phyloP scores from a whole-genome alignment of 1,140 invertebrate species.

The Achatina immaculata region DNA sequence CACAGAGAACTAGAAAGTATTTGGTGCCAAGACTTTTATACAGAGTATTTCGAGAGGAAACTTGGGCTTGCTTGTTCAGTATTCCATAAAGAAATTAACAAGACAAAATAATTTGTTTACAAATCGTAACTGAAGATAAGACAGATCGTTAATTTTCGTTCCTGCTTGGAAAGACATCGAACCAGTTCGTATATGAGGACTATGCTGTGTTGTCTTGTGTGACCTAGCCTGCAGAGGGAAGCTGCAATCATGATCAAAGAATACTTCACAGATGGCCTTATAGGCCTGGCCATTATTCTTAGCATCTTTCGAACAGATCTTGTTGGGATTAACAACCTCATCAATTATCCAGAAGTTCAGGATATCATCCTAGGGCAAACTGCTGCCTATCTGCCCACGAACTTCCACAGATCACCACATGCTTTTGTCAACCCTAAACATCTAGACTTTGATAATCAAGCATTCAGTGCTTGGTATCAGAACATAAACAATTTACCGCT shows the following conservation, averaged over 20 bases:
- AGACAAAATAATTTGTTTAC: too few relatives aligned
- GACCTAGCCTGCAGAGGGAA: not conserved
- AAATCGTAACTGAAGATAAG: not conserved
- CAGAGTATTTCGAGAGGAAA: too few relatives aligned
- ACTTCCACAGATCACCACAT: slow-evolving; percentile 59
- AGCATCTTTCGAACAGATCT: slow-evolving; percentile 83
- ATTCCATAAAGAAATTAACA: too few relatives aligned
- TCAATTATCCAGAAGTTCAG: slow-evolving; percentile 71
- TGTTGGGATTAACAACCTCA: slow-evolving; percentile 75
- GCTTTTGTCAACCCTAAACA: slow-evolving; percentile 81
- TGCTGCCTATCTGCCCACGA: slow-evolving; percentile 70
- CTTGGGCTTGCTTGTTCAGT: too few relatives aligned
- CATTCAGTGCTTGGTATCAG: slow-evolving; percentile 76
- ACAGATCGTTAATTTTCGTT: slow-evolving; percentile 6
- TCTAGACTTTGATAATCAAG: slow-evolving; percentile 73
- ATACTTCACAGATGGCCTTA: slow-evolving; percentile 78
- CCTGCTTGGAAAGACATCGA: too few relatives aligned
- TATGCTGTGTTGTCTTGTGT: too few relatives aligned
- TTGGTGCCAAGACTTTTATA: too few relatives aligned
- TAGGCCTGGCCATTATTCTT: slow-evolving; percentile 83
- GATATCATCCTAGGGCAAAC: slow-evolving; percentile 68
- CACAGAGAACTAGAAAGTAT: too few relatives aligned
- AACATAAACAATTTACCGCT: slow-evolving; percentile 81
- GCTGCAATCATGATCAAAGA: slow-evolving; percentile 58
- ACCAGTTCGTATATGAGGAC: too few relatives aligned